phyloP scores from a whole-genome alignment of 1,140 invertebrate genomes.

The Archegozetes longisetosus region DNA sequence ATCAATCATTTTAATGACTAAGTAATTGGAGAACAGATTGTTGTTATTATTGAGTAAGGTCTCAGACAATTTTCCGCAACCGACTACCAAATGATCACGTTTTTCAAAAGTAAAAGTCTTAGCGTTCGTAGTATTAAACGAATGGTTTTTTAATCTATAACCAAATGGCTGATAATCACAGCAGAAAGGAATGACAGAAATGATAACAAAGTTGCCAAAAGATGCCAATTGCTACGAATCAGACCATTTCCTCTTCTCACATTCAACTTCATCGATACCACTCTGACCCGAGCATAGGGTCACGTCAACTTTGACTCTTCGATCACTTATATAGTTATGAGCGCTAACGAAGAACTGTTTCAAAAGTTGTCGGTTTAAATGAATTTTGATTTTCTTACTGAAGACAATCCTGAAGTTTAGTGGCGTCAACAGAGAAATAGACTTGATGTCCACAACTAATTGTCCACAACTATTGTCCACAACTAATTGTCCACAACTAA shows the following conservation, averaged over 20 bases:
- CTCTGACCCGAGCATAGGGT: neutral
- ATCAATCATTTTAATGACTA: neutral
- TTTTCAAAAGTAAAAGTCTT: neutral
- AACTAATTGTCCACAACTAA: neutral
- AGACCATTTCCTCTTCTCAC: neutral
- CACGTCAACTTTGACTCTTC: neutral
- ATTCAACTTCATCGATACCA: neutral
- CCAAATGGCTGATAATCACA: neutral
- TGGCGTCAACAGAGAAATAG: neutral
- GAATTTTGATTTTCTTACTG: neutral
- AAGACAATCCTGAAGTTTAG: neutral
- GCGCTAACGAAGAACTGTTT: neutral
- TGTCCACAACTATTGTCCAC: neutral
- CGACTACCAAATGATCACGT: neutral
- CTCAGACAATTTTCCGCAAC: neutral
- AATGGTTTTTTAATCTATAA: neutral
- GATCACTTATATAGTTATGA: neutral
- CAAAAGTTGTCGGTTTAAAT: neutral
- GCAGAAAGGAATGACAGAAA: neutral
- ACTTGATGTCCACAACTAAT: conserved; percentile 6
- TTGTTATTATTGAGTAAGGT: neutral
- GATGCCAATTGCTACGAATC: neutral
- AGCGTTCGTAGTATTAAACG: neutral
- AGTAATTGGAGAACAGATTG: neutral
- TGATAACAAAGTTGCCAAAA: neutral